These are phyloP conservation scores for Megalonaias nervosa DNA, from an alignment of 1,140 invertebrate species.

Conservation along the genomic window DNA sequence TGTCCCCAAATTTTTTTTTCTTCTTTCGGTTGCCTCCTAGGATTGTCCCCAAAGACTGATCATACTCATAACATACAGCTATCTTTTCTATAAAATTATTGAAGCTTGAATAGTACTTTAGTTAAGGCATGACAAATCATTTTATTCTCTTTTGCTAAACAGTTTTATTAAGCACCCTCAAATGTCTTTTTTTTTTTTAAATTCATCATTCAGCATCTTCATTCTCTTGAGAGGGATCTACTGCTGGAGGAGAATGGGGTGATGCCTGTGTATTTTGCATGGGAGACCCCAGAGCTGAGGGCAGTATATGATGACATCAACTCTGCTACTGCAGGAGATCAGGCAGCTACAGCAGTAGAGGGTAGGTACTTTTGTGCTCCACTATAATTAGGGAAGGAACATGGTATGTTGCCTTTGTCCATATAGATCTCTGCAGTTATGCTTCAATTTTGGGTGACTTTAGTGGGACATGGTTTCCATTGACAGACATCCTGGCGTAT, in stretches of 20 bases:
- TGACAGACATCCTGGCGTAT: too few relatives aligned
- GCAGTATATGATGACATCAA: constrained; percentile 84
- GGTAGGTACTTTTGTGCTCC: constrained; percentile 54
- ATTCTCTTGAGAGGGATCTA: constrained; percentile 86
- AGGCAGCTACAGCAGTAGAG: constrained; percentile 79
- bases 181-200: constrained; percentile 6
- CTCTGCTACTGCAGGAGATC: constrained; percentile 74
- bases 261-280: constrained; percentile 92
- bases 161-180: not conserved
- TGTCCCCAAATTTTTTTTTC: too few relatives aligned
- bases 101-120: too few relatives aligned
- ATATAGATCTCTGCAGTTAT: not conserved
- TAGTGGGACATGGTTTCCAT: too few relatives aligned
- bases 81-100: too few relatives aligned
- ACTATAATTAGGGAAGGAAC: not conserved
- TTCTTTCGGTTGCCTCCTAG: too few relatives aligned
- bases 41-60: too few relatives aligned
- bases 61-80: too few relatives aligned
- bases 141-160: too few relatives aligned
- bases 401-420: constrained; percentile 2
- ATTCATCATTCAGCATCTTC: constrained; percentile 76
- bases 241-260: constrained; percentile 82
- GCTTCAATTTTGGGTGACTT: too few relatives aligned
- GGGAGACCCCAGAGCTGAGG: constrained; percentile 80
- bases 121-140: too few relatives aligned